Evolutionary conservation across 2,888 invertebrate species (phyloP), one percentile per base, ranked within the genome.

Genomic region (Rhagophthalmus giganteus): DNA sequence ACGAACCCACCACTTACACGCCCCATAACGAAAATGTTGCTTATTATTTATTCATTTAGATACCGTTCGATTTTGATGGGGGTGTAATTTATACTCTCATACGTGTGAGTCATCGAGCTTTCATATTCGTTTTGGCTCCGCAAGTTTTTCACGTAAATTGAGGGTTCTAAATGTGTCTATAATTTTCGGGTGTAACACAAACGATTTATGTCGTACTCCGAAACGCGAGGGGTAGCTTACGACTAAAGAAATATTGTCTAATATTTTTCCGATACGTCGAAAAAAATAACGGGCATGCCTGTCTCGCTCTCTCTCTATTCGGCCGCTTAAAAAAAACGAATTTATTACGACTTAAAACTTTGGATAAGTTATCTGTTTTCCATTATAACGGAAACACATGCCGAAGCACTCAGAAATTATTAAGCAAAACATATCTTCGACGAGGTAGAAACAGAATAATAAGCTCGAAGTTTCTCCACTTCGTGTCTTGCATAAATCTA

Each of bases 81-180:
- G 13, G 12, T 33, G 42, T 44, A 50, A 44, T 50, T 50, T 50
- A 44, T 50, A 44, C 31, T 37, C 32, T 3, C 16, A 9, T 30
- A 25, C 34, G 13, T 28, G 10, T 50, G 44, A 50, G 44, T 50
- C 50, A 50, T 50, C 50, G 27, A 39, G 28, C 44, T 42, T 45
- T 45, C 37, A 46, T 46, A 39, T 39, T 47, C 40, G 27, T 41
- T 51, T 51, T 40, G 15, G 30, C 16, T 34, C 45, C 34, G 31
- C 45, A 51, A 35, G 51, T 51, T 51, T n/a, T 51, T 51, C 35
- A 45, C 45, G 32, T 51, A 51, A 51, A 50, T 50, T 50, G 42
- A 32, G 50, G 44, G 44, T 50, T 50, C 42, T 38, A 50, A 50
- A 51, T 46, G 45, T 15, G 50, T 30, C 44, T 44, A 50, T 50